Conservation (phyloP, 2,797 vertebrate species). For the Poecilia picta region DNA sequence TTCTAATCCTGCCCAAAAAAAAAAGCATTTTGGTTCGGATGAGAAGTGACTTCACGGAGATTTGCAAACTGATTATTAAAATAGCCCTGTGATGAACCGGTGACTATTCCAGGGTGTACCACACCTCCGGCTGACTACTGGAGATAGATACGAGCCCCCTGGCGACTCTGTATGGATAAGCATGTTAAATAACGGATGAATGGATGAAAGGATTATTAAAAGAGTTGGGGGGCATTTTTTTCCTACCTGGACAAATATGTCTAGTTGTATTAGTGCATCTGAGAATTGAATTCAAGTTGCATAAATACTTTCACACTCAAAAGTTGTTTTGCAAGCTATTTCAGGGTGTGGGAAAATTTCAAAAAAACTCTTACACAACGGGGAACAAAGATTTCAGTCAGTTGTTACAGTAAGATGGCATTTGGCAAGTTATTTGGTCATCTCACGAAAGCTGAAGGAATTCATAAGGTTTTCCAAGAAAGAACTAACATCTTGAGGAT, state of each 20-base stretch:
- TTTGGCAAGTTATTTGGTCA: slow-evolving; percentile 11
- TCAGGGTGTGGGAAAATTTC: slow-evolving; percentile 47
- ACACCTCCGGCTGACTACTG: too few species aligned
- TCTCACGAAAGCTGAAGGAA: not conserved
- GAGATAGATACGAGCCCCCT: too few species aligned
- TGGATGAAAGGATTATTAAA: not conserved
- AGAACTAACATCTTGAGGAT: slow-evolving; percentile 18
- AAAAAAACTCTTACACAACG: slow-evolving; percentile 41
- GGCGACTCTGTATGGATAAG: too few species aligned
- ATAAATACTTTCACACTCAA: slow-evolving; percentile 15
- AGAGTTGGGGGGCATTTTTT: not conserved
- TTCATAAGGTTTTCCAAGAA: not conserved
- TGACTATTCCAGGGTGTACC: too few species aligned
- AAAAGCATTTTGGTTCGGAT: slow-evolving; percentile 12
- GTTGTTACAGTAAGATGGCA: slow-evolving; percentile 28
- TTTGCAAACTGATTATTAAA: not conserved
- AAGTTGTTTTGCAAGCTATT: slow-evolving; percentile 39
- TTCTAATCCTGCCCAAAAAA: too few species aligned
- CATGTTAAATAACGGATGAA: too few species aligned
- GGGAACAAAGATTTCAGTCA: slow-evolving; percentile 23
- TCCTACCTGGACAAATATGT: not conserved
- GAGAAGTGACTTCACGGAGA: not conserved
- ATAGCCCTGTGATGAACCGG: too few species aligned
- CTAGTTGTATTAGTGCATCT: not conserved
- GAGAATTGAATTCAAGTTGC: not conserved